Evolutionary conservation across 53 echinoderm and acorn worm genomes (phyloP).

Genomic region (Antedon mediterranea): DNA sequence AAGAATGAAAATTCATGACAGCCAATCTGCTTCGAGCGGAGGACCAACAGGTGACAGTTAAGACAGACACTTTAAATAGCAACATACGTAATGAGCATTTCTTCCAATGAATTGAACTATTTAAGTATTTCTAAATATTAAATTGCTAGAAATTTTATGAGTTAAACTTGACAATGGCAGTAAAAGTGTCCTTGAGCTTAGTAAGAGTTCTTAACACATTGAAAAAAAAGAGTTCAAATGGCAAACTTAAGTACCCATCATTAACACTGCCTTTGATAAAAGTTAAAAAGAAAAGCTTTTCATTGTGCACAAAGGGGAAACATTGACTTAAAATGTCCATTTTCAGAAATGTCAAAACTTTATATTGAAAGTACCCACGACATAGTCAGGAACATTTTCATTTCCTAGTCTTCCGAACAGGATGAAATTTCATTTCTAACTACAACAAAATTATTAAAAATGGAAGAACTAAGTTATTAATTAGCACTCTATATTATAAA

Average conservation of each 20-base stretch:
- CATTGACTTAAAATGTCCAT: background rate
- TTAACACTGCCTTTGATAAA: background rate
- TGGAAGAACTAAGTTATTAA: too few species aligned
- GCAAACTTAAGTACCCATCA: background rate
- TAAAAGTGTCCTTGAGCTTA: background rate
- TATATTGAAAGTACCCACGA: background rate
- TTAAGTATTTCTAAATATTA: too few species aligned
- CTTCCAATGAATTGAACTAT: too few species aligned
- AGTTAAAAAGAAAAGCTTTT: background rate
- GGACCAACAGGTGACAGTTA: too few species aligned
- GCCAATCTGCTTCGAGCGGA: too few species aligned
- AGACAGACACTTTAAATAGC: too few species aligned
- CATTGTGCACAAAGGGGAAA: background rate
- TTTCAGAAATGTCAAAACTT: background rate
- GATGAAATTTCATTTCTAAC: background rate
- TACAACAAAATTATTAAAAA: too few species aligned
- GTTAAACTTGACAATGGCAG: background rate
- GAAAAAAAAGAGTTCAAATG: background rate
- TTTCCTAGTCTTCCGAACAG: background rate
- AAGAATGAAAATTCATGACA: too few species aligned
- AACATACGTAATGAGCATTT: too few species aligned
- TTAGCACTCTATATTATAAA: too few species aligned
- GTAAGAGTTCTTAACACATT: background rate
- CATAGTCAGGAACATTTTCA: background rate
- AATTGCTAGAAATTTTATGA: too few species aligned